Base-by-base conservation (phyloP, 2,888 invertebrate species). In the Drosophila merina region DNA sequence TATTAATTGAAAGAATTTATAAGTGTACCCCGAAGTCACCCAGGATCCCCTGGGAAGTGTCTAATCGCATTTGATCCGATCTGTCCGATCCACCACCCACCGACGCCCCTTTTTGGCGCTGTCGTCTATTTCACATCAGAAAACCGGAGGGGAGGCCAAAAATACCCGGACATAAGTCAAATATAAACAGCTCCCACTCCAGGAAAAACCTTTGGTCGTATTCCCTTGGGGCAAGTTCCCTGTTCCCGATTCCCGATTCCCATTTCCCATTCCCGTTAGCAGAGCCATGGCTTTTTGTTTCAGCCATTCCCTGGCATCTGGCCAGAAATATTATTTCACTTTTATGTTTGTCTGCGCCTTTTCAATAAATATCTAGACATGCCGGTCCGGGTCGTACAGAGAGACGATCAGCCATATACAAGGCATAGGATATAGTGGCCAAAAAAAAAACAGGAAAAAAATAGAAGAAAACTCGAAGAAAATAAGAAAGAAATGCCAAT, bases 301-400 rank as follows among this genome's bases (percentile, higher is more conserved):
- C 67, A 68, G 68, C 58, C 68, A 69, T 74, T 54, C 64, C 49
- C 63, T 87, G 88, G 88, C 83, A 82, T 59, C 72, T 63, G 76
- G 83, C 83, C 88, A 87, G 77, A 82, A 85, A 79, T 87, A 87
- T 83, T 87, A 87, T 83, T 86, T 85, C 84, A 87, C 75, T 87
- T 83, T 83, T 85, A 87, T 85, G 86, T 82, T 87, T 82, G 87
- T 87, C 87, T 86, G 81, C 74, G 87, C 85, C 76, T 78, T 87
- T 84, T 87, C 80, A 82, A 81, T 80, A 86, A 84, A 82, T 85
- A 82, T 84, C 76, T 76, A 77, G 72, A 70, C 69, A 47, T 30
- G 50, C 54, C 72, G 68, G 47, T 48, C 50, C 50, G 45, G 36
- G 40, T 45, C 52, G 50, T 40, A 8, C 3, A 38, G 48, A 50